Percentiles rank a stretch among this genome's conserved stretches.
These are phyloP conservation scores for Montipora cactus DNA, from an alignment of 64 coral and sea anemone species.

Conservation along the genomic window DNA sequence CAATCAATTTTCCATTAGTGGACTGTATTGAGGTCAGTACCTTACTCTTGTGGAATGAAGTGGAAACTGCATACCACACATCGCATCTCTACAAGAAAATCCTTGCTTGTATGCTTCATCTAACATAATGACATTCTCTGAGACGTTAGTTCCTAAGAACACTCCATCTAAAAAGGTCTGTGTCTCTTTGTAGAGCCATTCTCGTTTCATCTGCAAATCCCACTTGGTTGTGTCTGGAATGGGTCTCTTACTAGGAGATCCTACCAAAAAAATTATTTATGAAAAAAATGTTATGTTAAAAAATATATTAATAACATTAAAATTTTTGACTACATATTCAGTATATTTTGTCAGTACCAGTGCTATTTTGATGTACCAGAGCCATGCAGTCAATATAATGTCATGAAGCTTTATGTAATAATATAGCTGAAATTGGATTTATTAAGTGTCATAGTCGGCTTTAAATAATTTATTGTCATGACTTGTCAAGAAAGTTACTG, in stretches of 20 bases:
- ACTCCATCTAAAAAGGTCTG: conserved; percentile 11
- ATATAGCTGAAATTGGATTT: not conserved
- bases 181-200: conserved; percentile 52
- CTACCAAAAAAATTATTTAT: not conserved
- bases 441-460: not conserved
- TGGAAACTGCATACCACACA: conserved; percentile 29
- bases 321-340: conserved; percentile 7
- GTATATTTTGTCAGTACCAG: conserved; percentile 9
- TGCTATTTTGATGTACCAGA: conserved; percentile 8
- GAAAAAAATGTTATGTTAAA: not conserved
- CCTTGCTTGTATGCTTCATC: conserved; percentile 42
- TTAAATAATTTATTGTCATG: not conserved
- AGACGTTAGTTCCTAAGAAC: conserved; percentile 27
- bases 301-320: conserved; percentile 3
- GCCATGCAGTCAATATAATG: conserved; percentile 12
- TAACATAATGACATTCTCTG: conserved; percentile 50
- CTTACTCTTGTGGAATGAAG: conserved; percentile 54
- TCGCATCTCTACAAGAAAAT: conserved; percentile 43
- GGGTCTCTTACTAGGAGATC: conserved; percentile 17
- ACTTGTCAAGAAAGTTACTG: not conserved
- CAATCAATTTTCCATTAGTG: too few species aligned
- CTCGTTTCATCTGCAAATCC: conserved; percentile 19
- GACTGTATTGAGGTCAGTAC: not conserved
- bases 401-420: conserved; percentile 14
- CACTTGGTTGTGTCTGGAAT: conserved; percentile 26